A percentile compares a stretch with the other conserved stretches of the same genome.
These are phyloP conservation scores for Hippopotamus amphibius DNA, from an alignment of 2,113 vertebrate species.

Conservation along the genomic window DNA sequence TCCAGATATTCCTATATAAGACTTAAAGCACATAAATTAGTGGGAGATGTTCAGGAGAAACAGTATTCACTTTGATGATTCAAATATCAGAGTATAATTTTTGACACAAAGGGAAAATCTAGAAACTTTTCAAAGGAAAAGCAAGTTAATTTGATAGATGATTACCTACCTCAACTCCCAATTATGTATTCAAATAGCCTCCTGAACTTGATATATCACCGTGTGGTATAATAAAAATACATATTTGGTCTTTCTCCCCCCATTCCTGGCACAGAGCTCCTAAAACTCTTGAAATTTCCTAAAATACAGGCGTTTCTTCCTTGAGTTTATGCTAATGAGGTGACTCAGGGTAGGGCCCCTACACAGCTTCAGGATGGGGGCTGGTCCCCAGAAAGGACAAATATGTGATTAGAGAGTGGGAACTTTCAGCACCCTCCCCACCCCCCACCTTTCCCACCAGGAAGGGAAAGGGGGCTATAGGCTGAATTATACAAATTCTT, in stretches of 20 bases:
- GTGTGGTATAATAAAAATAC: not conserved
- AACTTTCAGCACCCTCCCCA: not conserved
- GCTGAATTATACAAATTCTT: not conserved
- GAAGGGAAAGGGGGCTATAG: not conserved
- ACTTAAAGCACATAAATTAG: not conserved
- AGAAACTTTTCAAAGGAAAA: slow-evolving; percentile 10
- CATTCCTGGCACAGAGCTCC: not conserved
- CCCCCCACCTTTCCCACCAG: not conserved
- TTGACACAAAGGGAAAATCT: not conserved
- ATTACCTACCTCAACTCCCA: not conserved
- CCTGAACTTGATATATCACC: not conserved
- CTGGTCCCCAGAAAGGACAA: slow-evolving; percentile 23
- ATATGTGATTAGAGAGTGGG: not conserved
- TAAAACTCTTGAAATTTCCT: not conserved
- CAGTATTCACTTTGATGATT: not conserved
- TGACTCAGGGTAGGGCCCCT: no score
- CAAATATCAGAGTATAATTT: not conserved
- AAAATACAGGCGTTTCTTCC: not conserved
- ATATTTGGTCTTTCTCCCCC: not conserved
- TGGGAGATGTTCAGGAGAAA: not conserved
- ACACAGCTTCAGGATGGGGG: not conserved
- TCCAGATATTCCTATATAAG: not conserved
- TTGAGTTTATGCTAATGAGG: not conserved
- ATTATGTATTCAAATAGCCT: not conserved
- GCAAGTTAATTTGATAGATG: not conserved